Base-by-base conservation (phyloP, 2,888 invertebrate species). In the Eupithecia abbreviata region DNA sequence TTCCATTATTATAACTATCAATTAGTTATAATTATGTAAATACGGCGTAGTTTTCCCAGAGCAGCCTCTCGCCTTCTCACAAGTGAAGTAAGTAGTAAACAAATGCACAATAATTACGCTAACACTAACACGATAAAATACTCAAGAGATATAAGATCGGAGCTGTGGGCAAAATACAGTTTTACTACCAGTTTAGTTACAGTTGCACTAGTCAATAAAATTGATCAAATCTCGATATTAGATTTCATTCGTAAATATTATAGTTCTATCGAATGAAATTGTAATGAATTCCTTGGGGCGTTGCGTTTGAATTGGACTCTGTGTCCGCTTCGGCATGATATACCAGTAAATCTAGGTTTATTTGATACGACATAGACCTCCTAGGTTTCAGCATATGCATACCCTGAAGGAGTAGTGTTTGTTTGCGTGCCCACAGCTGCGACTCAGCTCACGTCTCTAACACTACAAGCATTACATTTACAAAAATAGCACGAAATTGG, bases 401-500 rank as follows among this genome's bases (percentile, higher is more conserved):
- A 58, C 58, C 18, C 30, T 62, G 12, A 30, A 58, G 62, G 62
- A 10, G 10, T 62, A 4, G 62, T 6, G 49, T 51, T 13, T 45
- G 45, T 45, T 45, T 47, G 51, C 6, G 18, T 18, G 65, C 72
- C 69, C 75, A 71, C 68, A 76, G 72, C 75, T 58, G 42, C 70
- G 72, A 74, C 65, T 55, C 71, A 74, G 51, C 70, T 74, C 78
- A 73, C 77, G 67, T 75, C 80, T 80, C 77, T 72, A 55, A 79
- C 78, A 81, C 81, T 81, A 93, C 93, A 94, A 93, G 93, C 93
- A 87, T 91, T 91, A 92, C 90, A 88, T 83, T 91, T 93, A 92
- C 87, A 92, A 92, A 93, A 92, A 92, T 92, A 93, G 91, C 92
- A 93, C 91, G 86, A 89, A 90, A 91, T 92, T 90, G 92, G 92